Conservation (phyloP, 35 echinoderm and acorn worm genomes). For the Eucidaris tribuloides region DNA sequence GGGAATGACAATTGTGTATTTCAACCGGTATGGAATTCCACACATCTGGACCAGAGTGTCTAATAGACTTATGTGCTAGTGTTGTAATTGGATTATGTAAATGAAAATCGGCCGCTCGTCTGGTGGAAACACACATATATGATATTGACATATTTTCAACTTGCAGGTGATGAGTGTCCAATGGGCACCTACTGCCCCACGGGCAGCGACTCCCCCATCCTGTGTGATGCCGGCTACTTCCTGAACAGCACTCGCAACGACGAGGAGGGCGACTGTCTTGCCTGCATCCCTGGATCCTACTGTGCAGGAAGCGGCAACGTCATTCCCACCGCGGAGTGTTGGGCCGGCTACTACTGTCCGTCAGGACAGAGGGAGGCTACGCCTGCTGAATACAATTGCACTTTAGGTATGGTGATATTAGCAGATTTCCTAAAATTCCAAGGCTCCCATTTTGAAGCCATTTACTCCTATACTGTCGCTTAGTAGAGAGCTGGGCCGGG, state of each 20-base stretch:
- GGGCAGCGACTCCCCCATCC: slow-evolving; percentile 58
- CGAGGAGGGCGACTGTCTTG: slow-evolving; percentile 48
- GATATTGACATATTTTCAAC: no score
- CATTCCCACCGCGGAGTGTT: slow-evolving; percentile 67
- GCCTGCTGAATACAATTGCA: slow-evolving; percentile 88
- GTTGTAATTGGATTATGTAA: no score
- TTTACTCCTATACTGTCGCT: neutral
- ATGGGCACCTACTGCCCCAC: slow-evolving; percentile 78
- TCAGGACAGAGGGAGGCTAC: slow-evolving; percentile 75
- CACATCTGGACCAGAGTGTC: no score
- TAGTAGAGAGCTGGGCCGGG: no score
- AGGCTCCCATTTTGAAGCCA: neutral
- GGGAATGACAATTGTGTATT: no score
- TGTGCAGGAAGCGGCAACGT: slow-evolving; percentile 79
- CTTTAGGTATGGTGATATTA: slow-evolving; percentile 50
- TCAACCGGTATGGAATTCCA: no score
- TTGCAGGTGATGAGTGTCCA: slow-evolving; percentile 76
- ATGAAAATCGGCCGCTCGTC: no score
- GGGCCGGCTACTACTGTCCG: slow-evolving; percentile 84
- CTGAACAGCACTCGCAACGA: slow-evolving; percentile 86
- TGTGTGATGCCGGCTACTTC: slow-evolving; percentile 77
- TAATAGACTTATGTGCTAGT: no score
- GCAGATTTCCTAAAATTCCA: neutral
- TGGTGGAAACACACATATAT: no score
- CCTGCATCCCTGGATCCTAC: slow-evolving; percentile 73